These are phyloP conservation scores for Clarias magur DNA, from an alignment of 2,113 vertebrate species.

Conservation along the genomic window DNA sequence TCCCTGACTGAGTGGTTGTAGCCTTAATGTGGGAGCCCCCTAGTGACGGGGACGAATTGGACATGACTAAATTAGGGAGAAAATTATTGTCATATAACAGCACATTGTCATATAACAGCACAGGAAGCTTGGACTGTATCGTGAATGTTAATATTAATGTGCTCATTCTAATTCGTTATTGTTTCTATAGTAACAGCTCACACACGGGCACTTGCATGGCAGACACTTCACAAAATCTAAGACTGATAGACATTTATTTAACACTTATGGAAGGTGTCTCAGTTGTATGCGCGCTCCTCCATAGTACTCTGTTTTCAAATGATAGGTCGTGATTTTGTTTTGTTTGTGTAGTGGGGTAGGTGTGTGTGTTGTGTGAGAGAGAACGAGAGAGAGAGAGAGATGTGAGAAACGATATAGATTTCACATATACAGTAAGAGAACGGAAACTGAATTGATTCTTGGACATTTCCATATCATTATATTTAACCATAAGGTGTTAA, in stretches of 20 bases:
- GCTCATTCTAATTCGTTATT: neutral
- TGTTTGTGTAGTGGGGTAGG: neutral
- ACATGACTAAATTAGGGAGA: too few species aligned
- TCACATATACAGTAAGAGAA: neutral
- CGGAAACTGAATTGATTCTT: neutral
- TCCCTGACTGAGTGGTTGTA: too few species aligned
- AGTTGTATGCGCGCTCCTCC: neutral
- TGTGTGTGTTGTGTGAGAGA: neutral
- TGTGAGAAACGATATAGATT: neutral
- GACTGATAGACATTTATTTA: conserved; percentile 12
- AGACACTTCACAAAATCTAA: neutral
- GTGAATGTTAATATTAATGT: neutral
- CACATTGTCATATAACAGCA: neutral
- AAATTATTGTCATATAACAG: neutral
- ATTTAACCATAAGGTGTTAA: neutral
- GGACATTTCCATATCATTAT: neutral
- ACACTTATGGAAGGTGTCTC: neutral
- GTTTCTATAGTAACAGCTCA: conserved; percentile 11
- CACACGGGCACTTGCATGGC: neutral
- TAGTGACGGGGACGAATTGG: too few species aligned
- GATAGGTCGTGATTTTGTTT: neutral
- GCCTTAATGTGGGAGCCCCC: too few species aligned
- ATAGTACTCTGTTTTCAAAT: neutral
- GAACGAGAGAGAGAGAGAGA: neutral
- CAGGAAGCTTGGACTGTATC: neutral